Evolutionary conservation across 2,888 invertebrate genomes (phyloP).

Genomic region (Rhogogaster chlorosoma): DNA sequence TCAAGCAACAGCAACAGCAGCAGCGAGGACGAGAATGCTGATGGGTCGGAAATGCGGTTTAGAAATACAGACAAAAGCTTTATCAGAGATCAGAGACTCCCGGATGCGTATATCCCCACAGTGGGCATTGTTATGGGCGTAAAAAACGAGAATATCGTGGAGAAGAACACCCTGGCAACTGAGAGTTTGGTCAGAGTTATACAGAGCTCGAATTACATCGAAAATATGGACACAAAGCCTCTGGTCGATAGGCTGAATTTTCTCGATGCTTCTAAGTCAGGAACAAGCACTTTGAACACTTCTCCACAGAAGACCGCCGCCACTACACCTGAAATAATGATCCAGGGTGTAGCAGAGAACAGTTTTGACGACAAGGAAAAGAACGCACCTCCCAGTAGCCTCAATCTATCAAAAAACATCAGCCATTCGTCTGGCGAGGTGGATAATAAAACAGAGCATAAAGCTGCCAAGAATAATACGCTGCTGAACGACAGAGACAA

Average conservation of each 20-base stretch:
- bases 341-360: constrained; percentile 67
- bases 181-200: constrained; percentile 18
- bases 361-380: constrained; percentile 71
- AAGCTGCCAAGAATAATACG: constrained; percentile 48
- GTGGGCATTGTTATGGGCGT: constrained; percentile 83
- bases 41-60: constrained; percentile 71
- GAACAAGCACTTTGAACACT: constrained; percentile 62
- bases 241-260: constrained; percentile 58
- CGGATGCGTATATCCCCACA: constrained; percentile 82
- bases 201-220: constrained; percentile 26
- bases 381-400: constrained; percentile 79
- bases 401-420: constrained; percentile 82
- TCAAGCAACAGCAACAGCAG: constrained; percentile 80
- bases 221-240: constrained; percentile 30
- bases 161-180: background rate
- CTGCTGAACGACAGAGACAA: constrained; percentile 60
- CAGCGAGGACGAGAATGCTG: constrained; percentile 79
- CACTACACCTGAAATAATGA: constrained; percentile 84
- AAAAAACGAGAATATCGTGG: constrained; percentile 63
- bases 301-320: constrained; percentile 75
- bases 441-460: constrained; percentile 73
- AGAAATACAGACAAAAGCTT: constrained; percentile 63
- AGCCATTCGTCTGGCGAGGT: constrained; percentile 87
- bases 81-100: constrained; percentile 68
- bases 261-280: constrained; percentile 55